Percentiles rank a stretch among this genome's conserved stretches.
Conservation (phyloP, 64 coral and sea anemone genomes). For the Orbicella faveolata region DNA sequence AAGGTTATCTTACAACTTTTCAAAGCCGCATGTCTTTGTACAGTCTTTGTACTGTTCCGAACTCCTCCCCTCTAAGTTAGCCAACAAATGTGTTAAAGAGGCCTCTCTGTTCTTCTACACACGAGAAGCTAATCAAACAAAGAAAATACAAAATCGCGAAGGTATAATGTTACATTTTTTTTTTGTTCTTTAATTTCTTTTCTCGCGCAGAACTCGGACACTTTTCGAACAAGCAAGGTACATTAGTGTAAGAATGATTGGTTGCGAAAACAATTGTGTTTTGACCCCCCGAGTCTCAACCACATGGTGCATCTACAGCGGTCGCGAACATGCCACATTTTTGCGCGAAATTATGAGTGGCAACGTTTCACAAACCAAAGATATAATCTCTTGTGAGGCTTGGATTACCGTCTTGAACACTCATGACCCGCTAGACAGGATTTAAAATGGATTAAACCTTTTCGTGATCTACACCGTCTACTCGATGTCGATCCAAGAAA, state of each 20-base stretch:
- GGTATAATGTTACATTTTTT: neutral
- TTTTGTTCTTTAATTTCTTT: constrained; percentile 9
- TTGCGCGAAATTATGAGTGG: neutral
- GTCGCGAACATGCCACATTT: neutral
- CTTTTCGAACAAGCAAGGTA: neutral
- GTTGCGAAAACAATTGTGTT: constrained; percentile 5
- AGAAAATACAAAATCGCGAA: neutral
- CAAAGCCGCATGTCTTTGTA: neutral
- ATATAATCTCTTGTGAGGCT: neutral
- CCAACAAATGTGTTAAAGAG: neutral
- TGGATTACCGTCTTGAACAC: neutral
- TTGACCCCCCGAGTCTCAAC: constrained; percentile 2
- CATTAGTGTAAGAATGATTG: neutral
- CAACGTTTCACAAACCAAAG: neutral
- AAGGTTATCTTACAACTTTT: neutral
- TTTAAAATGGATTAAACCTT: constrained; percentile 9
- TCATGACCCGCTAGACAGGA: neutral
- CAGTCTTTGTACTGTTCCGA: neutral
- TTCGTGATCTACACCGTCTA: constrained; percentile 57
- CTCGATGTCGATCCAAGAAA: constrained; percentile 7
- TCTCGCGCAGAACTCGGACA: neutral
- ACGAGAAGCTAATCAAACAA: neutral
- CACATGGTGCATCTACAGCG: neutral
- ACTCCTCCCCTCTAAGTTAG: neutral
- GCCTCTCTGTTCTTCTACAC: neutral